These are phyloP conservation scores for Platysternon megacephalum DNA, from an alignment of 2,113 vertebrate genomes.

Conservation along the genomic window DNA sequence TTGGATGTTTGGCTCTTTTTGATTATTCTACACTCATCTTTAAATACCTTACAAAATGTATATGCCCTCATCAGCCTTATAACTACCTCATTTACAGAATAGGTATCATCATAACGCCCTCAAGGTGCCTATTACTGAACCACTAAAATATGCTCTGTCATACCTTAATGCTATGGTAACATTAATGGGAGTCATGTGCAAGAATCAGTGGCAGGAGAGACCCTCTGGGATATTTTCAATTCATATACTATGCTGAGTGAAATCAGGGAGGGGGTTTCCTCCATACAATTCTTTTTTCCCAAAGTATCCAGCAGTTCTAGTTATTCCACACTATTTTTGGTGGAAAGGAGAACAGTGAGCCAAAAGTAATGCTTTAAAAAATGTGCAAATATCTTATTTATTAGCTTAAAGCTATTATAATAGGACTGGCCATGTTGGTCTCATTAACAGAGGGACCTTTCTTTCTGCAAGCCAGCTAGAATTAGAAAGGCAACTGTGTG, in stretches of 20 bases:
- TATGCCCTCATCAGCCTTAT: background rate
- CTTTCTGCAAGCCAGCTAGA: conserved; percentile 47
- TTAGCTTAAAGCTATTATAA: conserved; percentile 56
- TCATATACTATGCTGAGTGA: background rate
- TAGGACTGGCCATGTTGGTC: conserved; percentile 32
- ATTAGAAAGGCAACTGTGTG: conserved; percentile 56
- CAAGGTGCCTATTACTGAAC: background rate
- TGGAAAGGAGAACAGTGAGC: conserved; percentile 23
- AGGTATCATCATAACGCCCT: too few species aligned
- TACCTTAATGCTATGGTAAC: background rate
- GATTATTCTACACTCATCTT: too few species aligned
- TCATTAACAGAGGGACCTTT: conserved; percentile 59
- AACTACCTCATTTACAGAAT: background rate
- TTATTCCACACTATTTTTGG: conserved; percentile 30
- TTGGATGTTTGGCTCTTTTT: background rate
- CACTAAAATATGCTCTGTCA: background rate
- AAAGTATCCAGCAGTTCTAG: background rate
- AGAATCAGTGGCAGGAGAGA: background rate
- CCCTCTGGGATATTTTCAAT: background rate
- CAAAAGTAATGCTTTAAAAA: conserved; percentile 62
- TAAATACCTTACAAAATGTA: background rate
- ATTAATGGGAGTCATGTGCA: background rate
- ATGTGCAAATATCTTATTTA: conserved; percentile 62
- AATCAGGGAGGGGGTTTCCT: background rate
- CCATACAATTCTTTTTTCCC: background rate